A percentile compares a stretch with the other conserved stretches of the same genome.
These are phyloP conservation scores for Poecilus cupreus DNA, from an alignment of 2,888 invertebrate genomes.

Conservation along the genomic window DNA sequence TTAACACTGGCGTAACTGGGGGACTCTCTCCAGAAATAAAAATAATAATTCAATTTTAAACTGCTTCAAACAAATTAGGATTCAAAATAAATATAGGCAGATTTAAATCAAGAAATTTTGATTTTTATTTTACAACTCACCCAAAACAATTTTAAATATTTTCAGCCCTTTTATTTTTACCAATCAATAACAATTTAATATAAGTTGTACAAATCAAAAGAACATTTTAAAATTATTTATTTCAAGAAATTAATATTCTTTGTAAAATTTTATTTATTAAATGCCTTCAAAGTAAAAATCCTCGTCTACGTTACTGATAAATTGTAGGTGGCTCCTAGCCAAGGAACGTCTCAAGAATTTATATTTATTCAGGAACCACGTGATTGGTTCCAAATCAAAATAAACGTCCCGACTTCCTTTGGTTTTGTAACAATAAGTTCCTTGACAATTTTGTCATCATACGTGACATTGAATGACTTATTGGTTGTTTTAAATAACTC, in stretches of 20 bases:
- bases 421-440: conserved; percentile 4
- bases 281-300: neutral
- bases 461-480: conserved; percentile 34
- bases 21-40: neutral
- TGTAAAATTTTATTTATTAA: too few relatives aligned
- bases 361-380: conserved; percentile 50
- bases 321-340: conserved; percentile 52
- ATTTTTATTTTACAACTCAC: too few relatives aligned
- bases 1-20: conserved; percentile 13
- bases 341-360: conserved; percentile 32
- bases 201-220: too few relatives aligned
- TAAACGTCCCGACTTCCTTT: conserved; percentile 36
- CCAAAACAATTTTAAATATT: too few relatives aligned
- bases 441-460: neutral
- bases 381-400: conserved; percentile 53
- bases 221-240: too few relatives aligned
- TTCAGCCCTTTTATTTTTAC: too few relatives aligned
- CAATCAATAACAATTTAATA: too few relatives aligned
- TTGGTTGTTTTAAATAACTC: neutral
- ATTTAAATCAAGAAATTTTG: too few relatives aligned
- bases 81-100: too few relatives aligned
- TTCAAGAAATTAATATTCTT: too few relatives aligned
- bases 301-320: neutral
- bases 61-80: too few relatives aligned
- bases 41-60: neutral